A percentile compares a stretch with the other conserved stretches of the same genome.
Conservation (phyloP, 2,888 invertebrate species). For the Ophraella communa region DNA sequence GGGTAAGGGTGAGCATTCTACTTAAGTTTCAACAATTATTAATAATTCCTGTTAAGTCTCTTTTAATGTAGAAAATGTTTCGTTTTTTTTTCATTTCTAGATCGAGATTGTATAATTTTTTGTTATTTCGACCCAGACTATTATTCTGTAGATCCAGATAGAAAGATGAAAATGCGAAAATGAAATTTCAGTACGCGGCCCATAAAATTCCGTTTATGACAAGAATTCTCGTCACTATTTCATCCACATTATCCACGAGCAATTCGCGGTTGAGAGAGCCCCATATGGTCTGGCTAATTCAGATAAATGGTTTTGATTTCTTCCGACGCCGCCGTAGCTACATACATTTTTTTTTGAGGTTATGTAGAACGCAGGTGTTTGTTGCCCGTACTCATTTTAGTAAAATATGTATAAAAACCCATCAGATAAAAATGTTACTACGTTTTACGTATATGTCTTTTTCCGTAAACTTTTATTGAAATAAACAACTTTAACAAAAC, state of each 20-base stretch:
- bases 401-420: background rate
- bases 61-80: background rate
- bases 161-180: slow-evolving; percentile 49
- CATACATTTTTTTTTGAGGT: background rate
- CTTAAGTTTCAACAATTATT: too few species aligned
- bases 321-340: background rate
- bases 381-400: background rate
- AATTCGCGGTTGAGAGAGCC: slow-evolving; percentile 54
- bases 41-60: too few species aligned
- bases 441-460: too few species aligned
- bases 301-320: slow-evolving; percentile 59
- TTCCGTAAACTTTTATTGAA: too few species aligned
- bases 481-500: too few species aligned
- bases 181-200: slow-evolving; percentile 51
- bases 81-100: background rate
- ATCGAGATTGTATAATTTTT: background rate
- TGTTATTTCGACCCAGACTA: slow-evolving; percentile 1
- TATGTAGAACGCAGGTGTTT: background rate
- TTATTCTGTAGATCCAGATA: slow-evolving; percentile 36
- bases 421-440: background rate
- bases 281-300: slow-evolving; percentile 56
- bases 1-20: too few species aligned
- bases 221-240: slow-evolving; percentile 59
- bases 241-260: slow-evolving; percentile 51
- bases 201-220: slow-evolving; percentile 58